Conservation (phyloP, 2,113 vertebrate genomes). For the Canis aureus region DNA sequence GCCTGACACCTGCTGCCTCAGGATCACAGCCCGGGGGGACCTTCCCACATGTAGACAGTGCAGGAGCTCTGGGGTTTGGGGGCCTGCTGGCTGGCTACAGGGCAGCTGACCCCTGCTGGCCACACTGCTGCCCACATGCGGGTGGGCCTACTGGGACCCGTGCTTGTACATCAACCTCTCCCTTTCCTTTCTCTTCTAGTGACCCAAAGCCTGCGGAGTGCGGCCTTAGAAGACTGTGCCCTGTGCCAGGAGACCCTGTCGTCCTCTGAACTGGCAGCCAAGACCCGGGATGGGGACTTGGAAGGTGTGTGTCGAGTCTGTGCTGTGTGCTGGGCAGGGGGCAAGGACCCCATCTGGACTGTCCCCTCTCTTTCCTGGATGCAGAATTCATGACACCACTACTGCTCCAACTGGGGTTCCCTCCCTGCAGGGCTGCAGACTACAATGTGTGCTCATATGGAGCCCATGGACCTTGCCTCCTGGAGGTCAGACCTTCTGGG, state of each 20-base stretch:
- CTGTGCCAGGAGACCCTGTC: conserved; percentile 97
- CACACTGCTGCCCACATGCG: neutral
- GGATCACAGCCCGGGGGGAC: neutral
- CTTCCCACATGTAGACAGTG: neutral
- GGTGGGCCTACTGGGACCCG: neutral
- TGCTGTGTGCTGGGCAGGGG: neutral
- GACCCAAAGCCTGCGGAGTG: conserved; percentile 92
- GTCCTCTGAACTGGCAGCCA: conserved; percentile 95
- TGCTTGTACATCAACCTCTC: rapidly evolving
- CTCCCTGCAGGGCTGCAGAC: no score
- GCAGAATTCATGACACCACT: neutral
- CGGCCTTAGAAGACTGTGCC: conserved; percentile 95
- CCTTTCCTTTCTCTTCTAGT: conserved; percentile 77
- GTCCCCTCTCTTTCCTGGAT: neutral
- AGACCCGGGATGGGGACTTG: conserved; percentile 95
- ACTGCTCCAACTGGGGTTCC: neutral
- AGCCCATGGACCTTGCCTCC: no score
- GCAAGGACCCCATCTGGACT: rapidly evolving
- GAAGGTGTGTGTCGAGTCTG: conserved; percentile 90
- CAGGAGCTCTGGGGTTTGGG: neutral
- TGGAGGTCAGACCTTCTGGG: neutral
- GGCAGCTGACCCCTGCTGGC: neutral
- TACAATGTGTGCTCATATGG: no score
- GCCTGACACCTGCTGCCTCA: neutral
- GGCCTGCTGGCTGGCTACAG: neutral